Conservation (phyloP, 2,888 invertebrate genomes). For the Ryuthela nishihirai region DNA sequence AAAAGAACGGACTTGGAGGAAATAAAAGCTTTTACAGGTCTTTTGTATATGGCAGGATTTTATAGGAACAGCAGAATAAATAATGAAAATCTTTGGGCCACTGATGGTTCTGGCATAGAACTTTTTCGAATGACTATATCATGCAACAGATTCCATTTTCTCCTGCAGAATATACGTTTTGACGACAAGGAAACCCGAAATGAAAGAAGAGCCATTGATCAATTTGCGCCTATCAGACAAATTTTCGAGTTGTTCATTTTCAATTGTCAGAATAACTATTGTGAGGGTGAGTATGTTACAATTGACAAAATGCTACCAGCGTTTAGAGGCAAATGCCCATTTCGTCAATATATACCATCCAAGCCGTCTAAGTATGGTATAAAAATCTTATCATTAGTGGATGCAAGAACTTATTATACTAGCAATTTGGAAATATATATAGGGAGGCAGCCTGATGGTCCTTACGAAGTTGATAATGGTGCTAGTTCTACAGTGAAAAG, state of each 20-base stretch:
- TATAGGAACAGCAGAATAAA: neutral
- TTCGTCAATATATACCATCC: constrained; percentile 44
- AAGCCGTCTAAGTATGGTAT: constrained; percentile 49
- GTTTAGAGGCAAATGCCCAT: constrained; percentile 42
- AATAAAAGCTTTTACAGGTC: neutral
- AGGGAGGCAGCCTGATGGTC: neutral
- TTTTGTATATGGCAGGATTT: neutral
- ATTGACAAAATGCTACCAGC: constrained; percentile 46
- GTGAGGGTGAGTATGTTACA: constrained; percentile 41
- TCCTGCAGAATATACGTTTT: neutral
- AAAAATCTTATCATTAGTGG: constrained; percentile 47
- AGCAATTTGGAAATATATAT: neutral
- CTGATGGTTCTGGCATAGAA: neutral
- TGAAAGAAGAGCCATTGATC: neutral
- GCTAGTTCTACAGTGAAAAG: neutral
- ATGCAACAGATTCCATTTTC: neutral
- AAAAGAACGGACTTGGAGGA: neutral
- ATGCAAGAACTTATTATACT: constrained; percentile 38
- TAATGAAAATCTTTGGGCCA: neutral
- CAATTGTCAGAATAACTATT: constrained; percentile 41
- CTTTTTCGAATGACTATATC: neutral
- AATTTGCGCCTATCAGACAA: neutral
- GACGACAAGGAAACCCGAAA: neutral
- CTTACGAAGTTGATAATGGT: neutral
- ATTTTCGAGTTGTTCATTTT: constrained; percentile 22